Conservation (phyloP, 1,140 invertebrate genomes). For the Stegodyphus mimosarum region DNA sequence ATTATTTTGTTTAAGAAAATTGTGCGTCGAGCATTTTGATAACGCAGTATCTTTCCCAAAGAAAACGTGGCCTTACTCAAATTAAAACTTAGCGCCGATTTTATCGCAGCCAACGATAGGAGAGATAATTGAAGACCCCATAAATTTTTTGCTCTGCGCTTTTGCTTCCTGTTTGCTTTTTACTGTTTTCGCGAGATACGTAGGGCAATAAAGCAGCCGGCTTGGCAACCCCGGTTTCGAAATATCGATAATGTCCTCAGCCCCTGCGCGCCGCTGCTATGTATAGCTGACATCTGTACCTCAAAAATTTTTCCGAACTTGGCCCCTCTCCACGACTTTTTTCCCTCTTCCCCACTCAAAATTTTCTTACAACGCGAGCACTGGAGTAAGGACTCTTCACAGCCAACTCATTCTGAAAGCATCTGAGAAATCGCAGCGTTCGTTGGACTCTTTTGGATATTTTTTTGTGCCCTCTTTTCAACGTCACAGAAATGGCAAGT, state of each 20-base stretch:
- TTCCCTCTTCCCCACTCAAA: background rate
- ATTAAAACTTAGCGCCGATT: too few relatives aligned
- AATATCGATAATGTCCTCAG: conserved; percentile 41
- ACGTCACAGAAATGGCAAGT: too few relatives aligned
- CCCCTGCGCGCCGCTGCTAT: conserved; percentile 19
- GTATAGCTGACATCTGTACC: conserved; percentile 36
- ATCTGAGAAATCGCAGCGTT: background rate
- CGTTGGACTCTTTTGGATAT: conserved; percentile 5
- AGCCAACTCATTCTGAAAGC: conserved; percentile 6
- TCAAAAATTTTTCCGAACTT: conserved; percentile 9
- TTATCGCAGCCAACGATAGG: too few relatives aligned
- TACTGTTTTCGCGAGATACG: background rate
- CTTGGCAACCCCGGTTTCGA: background rate
- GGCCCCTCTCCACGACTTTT: conserved; percentile 11
- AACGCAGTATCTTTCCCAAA: too few relatives aligned
- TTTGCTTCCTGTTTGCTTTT: background rate
- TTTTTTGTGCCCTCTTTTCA: background rate
- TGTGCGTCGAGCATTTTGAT: too few relatives aligned
- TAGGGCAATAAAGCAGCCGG: conserved; percentile 11
- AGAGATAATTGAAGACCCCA: too few relatives aligned
- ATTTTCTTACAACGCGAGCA: background rate
- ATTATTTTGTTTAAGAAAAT: too few relatives aligned
- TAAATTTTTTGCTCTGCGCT: background rate
- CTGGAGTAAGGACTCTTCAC: background rate
- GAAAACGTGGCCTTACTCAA: too few relatives aligned